Evolutionary conservation across 2,113 vertebrate species (phyloP).

Genomic region (Cynopterus brachyotis): DNA sequence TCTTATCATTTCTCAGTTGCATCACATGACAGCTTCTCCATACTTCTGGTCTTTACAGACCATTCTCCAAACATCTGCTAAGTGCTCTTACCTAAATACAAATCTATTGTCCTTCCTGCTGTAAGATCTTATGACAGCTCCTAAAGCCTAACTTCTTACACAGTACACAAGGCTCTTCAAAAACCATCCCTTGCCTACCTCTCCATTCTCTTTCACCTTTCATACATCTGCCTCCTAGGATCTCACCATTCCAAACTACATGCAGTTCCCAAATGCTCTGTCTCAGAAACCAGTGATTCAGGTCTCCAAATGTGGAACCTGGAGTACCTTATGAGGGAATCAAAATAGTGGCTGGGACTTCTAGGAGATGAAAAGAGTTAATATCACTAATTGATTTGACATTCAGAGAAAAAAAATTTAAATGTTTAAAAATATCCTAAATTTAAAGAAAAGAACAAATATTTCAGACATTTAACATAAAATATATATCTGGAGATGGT

Average conservation of each 20-base stretch:
- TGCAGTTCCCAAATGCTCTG: background rate
- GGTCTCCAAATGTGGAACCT: background rate
- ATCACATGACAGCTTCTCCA: background rate
- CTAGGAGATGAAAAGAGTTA: background rate
- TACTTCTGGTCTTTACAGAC: background rate
- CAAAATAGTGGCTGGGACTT: background rate
- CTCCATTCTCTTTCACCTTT: background rate
- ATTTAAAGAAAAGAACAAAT: conserved; percentile 1
- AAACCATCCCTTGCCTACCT: background rate
- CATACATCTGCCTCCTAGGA: background rate
- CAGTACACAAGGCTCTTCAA: background rate
- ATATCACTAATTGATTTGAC: conserved; percentile 7
- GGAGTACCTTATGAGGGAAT: background rate
- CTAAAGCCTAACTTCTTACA: background rate
- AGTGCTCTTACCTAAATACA: background rate
- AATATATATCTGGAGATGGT: background rate
- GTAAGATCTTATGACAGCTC: background rate
- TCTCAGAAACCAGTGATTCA: background rate
- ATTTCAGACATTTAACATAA: conserved; percentile 8
- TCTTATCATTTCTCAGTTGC: background rate
- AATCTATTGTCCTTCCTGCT: background rate
- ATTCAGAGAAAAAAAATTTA: background rate
- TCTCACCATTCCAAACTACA: background rate
- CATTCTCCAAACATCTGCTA: background rate
- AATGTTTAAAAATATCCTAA: conserved; percentile 23